Evolutionary conservation across 2,888 invertebrate species (phyloP).

Genomic region (Smittia aterrima): DNA sequence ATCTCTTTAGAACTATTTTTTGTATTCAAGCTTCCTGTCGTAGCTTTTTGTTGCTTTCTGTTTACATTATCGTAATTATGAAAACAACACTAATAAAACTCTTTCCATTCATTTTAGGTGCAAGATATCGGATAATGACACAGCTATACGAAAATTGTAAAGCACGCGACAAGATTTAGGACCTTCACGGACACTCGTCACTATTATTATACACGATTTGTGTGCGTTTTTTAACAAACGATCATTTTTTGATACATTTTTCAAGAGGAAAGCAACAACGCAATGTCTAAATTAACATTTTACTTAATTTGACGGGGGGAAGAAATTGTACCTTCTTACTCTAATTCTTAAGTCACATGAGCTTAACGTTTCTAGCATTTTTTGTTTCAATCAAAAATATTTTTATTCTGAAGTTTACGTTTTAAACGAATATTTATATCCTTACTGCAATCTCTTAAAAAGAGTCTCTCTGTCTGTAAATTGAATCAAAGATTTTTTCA

Average conservation of each 20-base stretch:
- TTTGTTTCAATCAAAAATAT: neutral
- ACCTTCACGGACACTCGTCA: neutral
- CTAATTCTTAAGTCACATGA: neutral
- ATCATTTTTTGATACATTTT: constrained; percentile 6
- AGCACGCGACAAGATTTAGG: neutral
- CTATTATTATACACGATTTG: constrained; percentile 9
- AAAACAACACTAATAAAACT: too few species aligned
- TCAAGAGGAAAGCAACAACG: neutral
- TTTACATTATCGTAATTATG: too few species aligned
- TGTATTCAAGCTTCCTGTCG: too few species aligned
- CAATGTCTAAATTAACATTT: neutral
- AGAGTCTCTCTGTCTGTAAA: constrained; percentile 4
- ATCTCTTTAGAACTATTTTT: too few species aligned
- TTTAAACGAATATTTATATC: neutral
- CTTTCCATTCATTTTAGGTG: neutral
- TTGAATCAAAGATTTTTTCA: neutral
- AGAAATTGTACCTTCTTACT: neutral
- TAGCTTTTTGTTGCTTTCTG: too few species aligned
- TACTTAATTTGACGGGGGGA: too few species aligned
- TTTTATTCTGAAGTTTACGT: neutral
- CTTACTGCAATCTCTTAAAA: neutral
- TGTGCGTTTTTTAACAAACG: constrained; percentile 7
- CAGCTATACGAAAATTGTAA: constrained; percentile 37
- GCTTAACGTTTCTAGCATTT: neutral
- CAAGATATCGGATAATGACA: constrained; percentile 34